These are phyloP conservation scores for Drosophila lacicola DNA, from an alignment of 2,888 invertebrate species.

Conservation along the genomic window DNA sequence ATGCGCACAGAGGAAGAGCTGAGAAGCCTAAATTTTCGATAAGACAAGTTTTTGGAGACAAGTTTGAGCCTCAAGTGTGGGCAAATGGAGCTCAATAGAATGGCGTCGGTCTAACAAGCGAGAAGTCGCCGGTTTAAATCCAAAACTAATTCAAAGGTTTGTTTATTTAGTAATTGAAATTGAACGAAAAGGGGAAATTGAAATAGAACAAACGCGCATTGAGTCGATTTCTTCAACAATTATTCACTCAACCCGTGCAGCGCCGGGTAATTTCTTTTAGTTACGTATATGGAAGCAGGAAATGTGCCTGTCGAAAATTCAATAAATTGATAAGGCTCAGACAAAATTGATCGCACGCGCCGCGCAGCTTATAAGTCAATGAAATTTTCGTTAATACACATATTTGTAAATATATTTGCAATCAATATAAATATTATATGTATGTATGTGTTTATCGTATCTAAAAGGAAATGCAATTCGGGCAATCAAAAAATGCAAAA, in stretches of 20 bases:
- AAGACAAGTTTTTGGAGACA: too few species aligned
- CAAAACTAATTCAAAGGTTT: too few species aligned
- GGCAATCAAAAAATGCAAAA: conserved; percentile 31
- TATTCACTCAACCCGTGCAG: too few species aligned
- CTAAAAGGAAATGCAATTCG: conserved; percentile 37
- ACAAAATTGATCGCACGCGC: conserved; percentile 12
- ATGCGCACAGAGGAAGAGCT: neutral
- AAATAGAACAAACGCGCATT: too few species aligned
- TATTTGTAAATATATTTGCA: conserved; percentile 8
- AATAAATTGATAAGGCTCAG: conserved; percentile 20
- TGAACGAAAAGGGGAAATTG: too few species aligned
- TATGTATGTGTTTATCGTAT: conserved; percentile 16
- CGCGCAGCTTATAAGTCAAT: conserved; percentile 19
- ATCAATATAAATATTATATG: conserved; percentile 13
- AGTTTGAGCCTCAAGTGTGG: too few species aligned
- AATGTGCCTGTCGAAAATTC: conserved; percentile 5
- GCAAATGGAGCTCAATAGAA: too few species aligned
- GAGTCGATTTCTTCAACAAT: too few species aligned
- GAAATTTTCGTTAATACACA: neutral
- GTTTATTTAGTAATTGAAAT: too few species aligned
- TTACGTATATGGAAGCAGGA: conserved; percentile 4
- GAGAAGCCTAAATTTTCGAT: too few species aligned
- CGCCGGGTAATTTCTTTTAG: neutral
- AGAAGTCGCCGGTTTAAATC: too few species aligned
- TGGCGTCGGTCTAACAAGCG: too few species aligned